Percentiles rank a stretch among this genome's conserved stretches.
phyloP scores from a whole-genome alignment of 2,888 invertebrate genomes.

The Acrocera orbiculus region DNA sequence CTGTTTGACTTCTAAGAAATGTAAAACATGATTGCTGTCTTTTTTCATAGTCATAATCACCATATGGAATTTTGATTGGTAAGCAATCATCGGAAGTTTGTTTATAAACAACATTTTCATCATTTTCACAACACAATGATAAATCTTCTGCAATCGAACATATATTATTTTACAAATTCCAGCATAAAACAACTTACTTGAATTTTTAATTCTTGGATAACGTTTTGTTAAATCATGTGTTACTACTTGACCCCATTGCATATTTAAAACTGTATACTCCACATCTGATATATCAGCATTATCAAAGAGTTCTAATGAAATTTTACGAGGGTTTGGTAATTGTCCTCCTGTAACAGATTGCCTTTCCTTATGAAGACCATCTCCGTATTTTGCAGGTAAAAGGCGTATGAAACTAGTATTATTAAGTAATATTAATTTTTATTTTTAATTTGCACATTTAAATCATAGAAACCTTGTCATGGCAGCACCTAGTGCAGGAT shows the following conservation, averaged over 20 bases:
- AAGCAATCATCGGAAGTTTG: constrained; percentile 29
- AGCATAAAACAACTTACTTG: no score
- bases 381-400: constrained; percentile 32
- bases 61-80: constrained; percentile 36
- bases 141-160: constrained; percentile 37
- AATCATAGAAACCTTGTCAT: constrained; percentile 36
- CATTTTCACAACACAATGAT: constrained; percentile 42
- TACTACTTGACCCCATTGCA: constrained; percentile 44
- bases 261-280: constrained; percentile 51
- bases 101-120: constrained; percentile 35
- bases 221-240: constrained; percentile 44
- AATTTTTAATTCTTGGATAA: no score
- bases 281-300: constrained; percentile 52
- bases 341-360: constrained; percentile 42
- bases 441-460: neutral
- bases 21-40: constrained; percentile 39
- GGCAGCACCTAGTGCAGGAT: constrained; percentile 66
- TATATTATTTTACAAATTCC: no score
- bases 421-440: neutral
- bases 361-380: constrained; percentile 40
- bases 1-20: constrained; percentile 46
- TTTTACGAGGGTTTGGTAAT: constrained; percentile 50
- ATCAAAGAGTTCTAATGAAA: constrained; percentile 53
- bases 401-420: constrained; percentile 16
- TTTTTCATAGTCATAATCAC: constrained; percentile 36